Percentiles rank a stretch among this genome's conserved stretches.
Conservation (phyloP, 2,113 vertebrate species). For the Copsychus sechellarum region DNA sequence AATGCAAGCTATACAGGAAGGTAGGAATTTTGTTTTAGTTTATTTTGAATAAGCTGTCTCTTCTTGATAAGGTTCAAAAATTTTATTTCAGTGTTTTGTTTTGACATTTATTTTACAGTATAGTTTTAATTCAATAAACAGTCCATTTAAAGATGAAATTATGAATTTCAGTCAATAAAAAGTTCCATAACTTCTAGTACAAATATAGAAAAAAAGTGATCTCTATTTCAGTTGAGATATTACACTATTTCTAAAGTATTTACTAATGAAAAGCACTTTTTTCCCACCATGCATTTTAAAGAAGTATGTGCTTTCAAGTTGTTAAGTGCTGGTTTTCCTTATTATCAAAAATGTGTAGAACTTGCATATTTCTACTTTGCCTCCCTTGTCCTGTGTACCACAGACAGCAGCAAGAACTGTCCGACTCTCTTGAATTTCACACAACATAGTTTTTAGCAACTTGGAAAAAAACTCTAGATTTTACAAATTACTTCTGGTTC, state of each 20-base stretch:
- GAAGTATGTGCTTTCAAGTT: not conserved
- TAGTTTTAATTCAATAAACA: not conserved
- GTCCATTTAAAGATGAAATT: not conserved
- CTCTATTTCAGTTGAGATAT: not conserved
- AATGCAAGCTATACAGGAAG: not conserved
- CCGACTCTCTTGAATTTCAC: not conserved
- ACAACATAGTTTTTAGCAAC: not conserved
- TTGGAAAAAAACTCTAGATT: not conserved
- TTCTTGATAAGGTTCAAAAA: not conserved
- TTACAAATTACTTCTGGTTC: not conserved
- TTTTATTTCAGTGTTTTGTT: not conserved
- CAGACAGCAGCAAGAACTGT: not conserved
- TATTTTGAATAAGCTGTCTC: not conserved
- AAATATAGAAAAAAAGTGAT: not conserved
- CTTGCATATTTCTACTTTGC: not conserved
- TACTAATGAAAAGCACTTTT: not conserved
- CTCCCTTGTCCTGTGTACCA: not conserved
- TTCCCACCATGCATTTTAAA: not conserved
- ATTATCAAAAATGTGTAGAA: not conserved
- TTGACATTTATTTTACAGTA: not conserved
- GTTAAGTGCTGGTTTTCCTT: not conserved
- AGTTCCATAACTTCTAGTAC: not conserved
- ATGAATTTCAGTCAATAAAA: not conserved
- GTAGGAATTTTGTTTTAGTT: not conserved
- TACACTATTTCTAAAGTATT: not conserved